phyloP scores from a whole-genome alignment of 1,140 invertebrate genomes.

The Aricia agestis region DNA sequence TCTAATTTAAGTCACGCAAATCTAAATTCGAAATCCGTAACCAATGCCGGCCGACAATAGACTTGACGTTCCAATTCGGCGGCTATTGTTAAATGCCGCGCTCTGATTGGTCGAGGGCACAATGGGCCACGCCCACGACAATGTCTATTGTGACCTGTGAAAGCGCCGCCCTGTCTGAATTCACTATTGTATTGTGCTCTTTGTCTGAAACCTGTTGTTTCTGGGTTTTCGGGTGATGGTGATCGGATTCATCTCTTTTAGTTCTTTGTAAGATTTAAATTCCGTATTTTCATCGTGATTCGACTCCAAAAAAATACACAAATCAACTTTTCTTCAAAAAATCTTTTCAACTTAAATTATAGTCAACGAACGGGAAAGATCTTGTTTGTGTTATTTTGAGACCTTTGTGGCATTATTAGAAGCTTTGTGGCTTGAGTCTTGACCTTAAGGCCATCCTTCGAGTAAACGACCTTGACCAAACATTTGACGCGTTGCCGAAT shows the following conservation, averaged over 20 bases:
- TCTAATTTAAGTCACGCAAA: neutral
- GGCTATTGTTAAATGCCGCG: constrained; percentile 61
- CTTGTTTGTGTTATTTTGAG: no score
- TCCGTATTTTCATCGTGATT: neutral
- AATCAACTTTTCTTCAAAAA: no score
- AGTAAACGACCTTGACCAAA: no score
- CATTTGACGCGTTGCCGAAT: no score
- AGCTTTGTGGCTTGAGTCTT: no score
- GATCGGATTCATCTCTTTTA: neutral
- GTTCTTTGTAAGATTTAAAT: neutral
- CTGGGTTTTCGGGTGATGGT: neutral
- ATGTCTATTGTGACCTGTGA: constrained; percentile 59
- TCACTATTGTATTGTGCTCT: constrained; percentile 9
- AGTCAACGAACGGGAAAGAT: no score
- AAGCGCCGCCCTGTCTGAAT: constrained; percentile 41
- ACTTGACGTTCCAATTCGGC: constrained; percentile 61
- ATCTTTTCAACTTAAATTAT: no score
- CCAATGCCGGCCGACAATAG: constrained; percentile 61
- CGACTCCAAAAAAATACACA: no score
- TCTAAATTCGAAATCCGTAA: constrained; percentile 46
- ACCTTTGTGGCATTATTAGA: no score
- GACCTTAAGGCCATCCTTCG: no score
- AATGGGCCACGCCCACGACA: constrained; percentile 67
- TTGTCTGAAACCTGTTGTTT: constrained; percentile 4
- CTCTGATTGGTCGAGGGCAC: constrained; percentile 54